These are phyloP conservation scores for Amphimedon queenslandica DNA, from an alignment of 37 sponge, comb jelly and placozoan species.

Conservation along the genomic window DNA sequence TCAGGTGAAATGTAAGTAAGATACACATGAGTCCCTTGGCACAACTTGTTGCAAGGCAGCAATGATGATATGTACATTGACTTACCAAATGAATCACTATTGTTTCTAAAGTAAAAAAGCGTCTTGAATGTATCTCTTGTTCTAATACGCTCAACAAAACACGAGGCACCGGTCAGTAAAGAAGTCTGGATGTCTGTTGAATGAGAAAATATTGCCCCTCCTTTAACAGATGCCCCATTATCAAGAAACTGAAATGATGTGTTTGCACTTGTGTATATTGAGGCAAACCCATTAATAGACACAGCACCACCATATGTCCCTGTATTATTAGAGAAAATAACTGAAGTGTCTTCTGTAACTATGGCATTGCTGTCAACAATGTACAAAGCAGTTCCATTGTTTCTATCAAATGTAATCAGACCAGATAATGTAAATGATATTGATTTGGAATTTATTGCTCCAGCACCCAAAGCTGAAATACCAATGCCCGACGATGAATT, in stretches of 20 bases:
- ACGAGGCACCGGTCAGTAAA: background rate
- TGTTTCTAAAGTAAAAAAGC: background rate
- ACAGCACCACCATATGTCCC: background rate
- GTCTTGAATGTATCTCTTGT: background rate
- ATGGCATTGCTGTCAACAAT: background rate
- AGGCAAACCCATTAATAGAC: background rate
- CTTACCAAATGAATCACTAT: background rate
- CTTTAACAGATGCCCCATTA: background rate
- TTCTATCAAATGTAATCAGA: background rate
- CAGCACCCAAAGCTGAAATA: background rate
- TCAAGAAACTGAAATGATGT: background rate
- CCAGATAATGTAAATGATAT: background rate
- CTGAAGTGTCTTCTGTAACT: background rate
- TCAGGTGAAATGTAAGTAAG: background rate
- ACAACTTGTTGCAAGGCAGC: background rate
- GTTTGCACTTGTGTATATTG: background rate
- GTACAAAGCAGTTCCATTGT: background rate
- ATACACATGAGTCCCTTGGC: too few species aligned
- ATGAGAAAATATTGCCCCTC: background rate
- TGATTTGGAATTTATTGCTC: background rate
- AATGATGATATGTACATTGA: background rate
- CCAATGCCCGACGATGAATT: background rate
- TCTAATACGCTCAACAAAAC: background rate
- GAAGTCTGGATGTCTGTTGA: background rate
- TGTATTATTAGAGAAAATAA: background rate